A percentile compares a stretch with the other conserved stretches of the same genome.
phyloP scores from a whole-genome alignment of 2,113 vertebrate species.

The Pluvianellus socialis region DNA sequence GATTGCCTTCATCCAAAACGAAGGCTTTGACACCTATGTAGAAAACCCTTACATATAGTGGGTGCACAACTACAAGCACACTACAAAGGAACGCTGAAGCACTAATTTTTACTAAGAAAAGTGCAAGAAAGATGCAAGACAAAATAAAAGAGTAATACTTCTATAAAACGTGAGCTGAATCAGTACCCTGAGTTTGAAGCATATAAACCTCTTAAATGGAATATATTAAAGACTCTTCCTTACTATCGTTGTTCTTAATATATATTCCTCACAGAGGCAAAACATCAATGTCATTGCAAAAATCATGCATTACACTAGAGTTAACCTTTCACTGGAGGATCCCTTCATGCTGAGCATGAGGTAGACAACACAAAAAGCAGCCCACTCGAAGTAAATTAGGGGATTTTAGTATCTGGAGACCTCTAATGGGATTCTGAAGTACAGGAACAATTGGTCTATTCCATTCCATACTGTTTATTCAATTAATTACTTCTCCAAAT shows the following conservation, averaged over 20 bases:
- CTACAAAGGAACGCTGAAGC: neutral
- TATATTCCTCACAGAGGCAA: neutral
- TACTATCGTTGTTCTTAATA: neutral
- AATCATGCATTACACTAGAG: rapidly evolving
- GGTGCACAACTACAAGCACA: neutral
- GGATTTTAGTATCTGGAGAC: neutral
- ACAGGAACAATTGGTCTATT: neutral
- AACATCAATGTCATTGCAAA: neutral
- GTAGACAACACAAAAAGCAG: neutral
- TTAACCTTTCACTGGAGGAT: neutral
- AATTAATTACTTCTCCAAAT: neutral
- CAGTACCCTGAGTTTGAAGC: neutral
- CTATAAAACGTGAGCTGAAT: neutral
- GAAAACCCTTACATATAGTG: neutral
- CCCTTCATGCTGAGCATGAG: neutral
- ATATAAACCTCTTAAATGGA: neutral
- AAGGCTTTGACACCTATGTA: neutral
- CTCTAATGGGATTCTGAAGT: neutral
- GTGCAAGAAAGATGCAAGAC: neutral
- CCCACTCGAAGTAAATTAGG: neutral
- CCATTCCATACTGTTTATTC: neutral
- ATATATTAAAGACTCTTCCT: neutral
- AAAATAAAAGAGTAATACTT: neutral
- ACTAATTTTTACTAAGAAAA: neutral
- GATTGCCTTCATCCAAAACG: neutral